Conservation (phyloP, 2,888 invertebrate species). For the Seira ritae region DNA sequence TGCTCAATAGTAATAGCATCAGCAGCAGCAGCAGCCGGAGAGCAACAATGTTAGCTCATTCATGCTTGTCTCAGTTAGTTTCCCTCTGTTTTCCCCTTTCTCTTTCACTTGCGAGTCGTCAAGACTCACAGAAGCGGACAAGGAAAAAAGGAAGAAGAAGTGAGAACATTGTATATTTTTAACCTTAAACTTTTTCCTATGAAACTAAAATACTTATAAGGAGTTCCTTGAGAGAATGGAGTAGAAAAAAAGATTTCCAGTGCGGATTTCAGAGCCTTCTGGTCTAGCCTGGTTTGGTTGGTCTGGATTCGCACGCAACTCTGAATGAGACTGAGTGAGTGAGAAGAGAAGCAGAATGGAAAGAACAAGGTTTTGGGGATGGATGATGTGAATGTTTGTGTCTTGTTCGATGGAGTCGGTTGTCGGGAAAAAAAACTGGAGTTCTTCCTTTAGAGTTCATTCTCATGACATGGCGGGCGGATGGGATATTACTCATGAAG, state of each 20-base stretch:
- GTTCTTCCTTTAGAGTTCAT: not conserved
- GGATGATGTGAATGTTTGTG: constrained; percentile 45
- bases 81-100: not conserved
- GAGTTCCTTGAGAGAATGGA: not conserved
- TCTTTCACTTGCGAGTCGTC: not conserved
- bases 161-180: not conserved
- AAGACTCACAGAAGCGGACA: not conserved
- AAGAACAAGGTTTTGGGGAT: constrained; percentile 15
- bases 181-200: not conserved
- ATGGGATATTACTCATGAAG: too few species aligned
- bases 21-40: too few species aligned
- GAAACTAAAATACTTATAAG: not conserved
- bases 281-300: too few species aligned
- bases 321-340: constrained; percentile 24
- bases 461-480: not conserved
- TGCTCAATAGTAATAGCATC: not conserved
- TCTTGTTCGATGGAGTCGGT: constrained; percentile 42
- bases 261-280: constrained; percentile 48
- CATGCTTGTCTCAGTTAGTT: not conserved
- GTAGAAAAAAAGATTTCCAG: constrained; percentile 1
- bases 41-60: not conserved
- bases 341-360: not conserved
- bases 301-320: too few species aligned
- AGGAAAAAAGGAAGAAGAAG: not conserved
- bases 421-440: constrained; percentile 31